Conservation (phyloP, 2,888 invertebrate species). For the Oscheius onirici region DNA sequence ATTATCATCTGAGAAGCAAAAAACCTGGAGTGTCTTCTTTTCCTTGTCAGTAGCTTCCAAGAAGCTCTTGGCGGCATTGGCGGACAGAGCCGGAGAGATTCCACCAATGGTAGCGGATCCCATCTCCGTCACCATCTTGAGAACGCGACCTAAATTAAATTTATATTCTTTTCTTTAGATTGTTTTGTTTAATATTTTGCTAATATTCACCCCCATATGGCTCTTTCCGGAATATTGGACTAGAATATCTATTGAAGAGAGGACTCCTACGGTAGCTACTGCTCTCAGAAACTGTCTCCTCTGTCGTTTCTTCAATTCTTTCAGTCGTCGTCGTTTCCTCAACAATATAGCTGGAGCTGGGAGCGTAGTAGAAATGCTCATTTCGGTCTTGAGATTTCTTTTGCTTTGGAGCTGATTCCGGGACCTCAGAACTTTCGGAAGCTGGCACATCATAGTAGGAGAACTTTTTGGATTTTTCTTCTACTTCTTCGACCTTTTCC, state of each 20-base stretch:
- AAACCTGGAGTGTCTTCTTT: slow-evolving; percentile 74
- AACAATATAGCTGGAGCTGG: slow-evolving; percentile 16
- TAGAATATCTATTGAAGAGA: background rate
- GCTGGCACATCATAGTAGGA: background rate
- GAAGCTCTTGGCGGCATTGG: slow-evolving; percentile 71
- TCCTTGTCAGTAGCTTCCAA: slow-evolving; percentile 73
- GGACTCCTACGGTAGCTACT: background rate
- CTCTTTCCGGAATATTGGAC: slow-evolving; percentile 9
- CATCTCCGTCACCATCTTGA: slow-evolving; percentile 72
- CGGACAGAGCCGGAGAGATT: slow-evolving; percentile 69
- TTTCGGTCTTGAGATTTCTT: background rate
- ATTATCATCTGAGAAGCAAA: background rate
- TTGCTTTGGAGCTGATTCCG: background rate
- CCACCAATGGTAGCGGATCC: slow-evolving; percentile 70
- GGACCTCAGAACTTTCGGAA: background rate
- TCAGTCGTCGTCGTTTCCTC: slow-evolving; percentile 11
- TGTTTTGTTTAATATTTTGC: background rate
- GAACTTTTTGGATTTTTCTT: background rate
- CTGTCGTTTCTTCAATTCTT: background rate
- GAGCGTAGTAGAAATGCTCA: background rate
- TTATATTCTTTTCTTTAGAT: background rate
- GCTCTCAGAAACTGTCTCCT: background rate
- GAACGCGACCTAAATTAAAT: slow-evolving; percentile 69
- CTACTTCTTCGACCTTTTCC: background rate
- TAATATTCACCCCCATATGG: slow-evolving; percentile 14